Conservation (phyloP, 92 coral and sea anemone genomes). For the Diadumene lineata region DNA sequence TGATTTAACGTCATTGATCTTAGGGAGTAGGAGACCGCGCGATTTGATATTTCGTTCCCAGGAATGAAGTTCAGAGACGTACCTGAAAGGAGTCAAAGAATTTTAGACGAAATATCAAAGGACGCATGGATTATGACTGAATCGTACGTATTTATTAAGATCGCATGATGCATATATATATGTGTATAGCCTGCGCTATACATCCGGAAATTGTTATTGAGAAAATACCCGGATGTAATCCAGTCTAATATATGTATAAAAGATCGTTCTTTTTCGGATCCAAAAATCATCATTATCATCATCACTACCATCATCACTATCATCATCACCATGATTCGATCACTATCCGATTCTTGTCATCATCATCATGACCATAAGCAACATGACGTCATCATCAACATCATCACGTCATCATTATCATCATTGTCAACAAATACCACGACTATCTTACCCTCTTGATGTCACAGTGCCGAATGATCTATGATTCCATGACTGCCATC, state of each 20-base stretch:
- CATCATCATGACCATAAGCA: neutral
- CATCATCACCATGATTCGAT: neutral
- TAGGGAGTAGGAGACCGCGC: constrained; percentile 69
- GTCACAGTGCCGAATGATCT: constrained; percentile 93
- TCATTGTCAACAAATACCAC: neutral
- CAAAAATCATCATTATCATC: neutral
- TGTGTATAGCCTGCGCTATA: too few relatives aligned
- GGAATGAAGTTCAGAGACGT: constrained; percentile 72
- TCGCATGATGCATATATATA: too few relatives aligned
- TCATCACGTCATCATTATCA: neutral
- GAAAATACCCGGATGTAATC: too few relatives aligned
- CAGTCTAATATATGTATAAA: neutral
- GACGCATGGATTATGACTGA: neutral
- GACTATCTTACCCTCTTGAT: constrained; percentile 71
- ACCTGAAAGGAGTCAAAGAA: constrained; percentile 37
- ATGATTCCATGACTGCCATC: constrained; percentile 99
- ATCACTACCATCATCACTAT: neutral
- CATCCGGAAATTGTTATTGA: too few relatives aligned
- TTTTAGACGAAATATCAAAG: neutral
- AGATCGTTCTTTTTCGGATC: neutral
- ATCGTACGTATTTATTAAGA: too few relatives aligned
- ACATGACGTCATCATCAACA: neutral
- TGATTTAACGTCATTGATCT: constrained; percentile 44
- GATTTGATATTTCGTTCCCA: constrained; percentile 84
- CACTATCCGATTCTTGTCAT: neutral